Conservation (phyloP, 2,797 vertebrate species). For the Pseudochirops cupreus region DNA sequence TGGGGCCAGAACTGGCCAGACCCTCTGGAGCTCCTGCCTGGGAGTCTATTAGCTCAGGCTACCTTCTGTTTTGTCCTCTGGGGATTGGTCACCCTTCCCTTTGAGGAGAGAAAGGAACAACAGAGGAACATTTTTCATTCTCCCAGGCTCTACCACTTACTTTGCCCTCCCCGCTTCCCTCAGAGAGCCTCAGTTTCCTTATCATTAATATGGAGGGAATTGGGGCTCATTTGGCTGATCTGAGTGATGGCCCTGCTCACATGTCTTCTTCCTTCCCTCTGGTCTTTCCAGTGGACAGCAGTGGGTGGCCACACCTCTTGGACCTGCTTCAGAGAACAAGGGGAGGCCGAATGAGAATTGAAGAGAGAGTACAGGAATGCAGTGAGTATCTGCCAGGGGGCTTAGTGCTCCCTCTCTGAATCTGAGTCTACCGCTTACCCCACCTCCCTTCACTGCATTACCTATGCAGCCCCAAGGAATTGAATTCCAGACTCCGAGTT, state of each 20-base stretch:
- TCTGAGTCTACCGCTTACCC: not conserved
- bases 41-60: not conserved
- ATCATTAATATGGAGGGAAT: not conserved
- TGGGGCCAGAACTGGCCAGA: not conserved
- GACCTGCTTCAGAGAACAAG: conserved; percentile 64
- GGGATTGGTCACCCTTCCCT: not conserved
- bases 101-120: not conserved
- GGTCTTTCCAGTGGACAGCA: conserved; percentile 80
- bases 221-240: not conserved
- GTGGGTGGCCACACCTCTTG: conserved; percentile 83
- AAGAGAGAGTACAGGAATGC: conserved; percentile 23
- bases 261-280: rapidly evolving
- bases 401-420: not conserved
- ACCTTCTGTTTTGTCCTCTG: not conserved
- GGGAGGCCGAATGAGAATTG: not conserved
- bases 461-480: not conserved
- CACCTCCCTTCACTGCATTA: not conserved
- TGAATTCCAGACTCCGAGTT: not conserved
- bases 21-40: not conserved
- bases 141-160: no score
- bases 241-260: not conserved
- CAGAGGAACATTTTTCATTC: not conserved
- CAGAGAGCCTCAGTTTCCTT: not conserved
- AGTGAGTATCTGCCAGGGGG: conserved; percentile 28
- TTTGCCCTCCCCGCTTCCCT: not conserved